phyloP scores from a whole-genome alignment of 37 sponge, comb jelly and placozoan genomes.

The Ephydatia muelleri region DNA sequence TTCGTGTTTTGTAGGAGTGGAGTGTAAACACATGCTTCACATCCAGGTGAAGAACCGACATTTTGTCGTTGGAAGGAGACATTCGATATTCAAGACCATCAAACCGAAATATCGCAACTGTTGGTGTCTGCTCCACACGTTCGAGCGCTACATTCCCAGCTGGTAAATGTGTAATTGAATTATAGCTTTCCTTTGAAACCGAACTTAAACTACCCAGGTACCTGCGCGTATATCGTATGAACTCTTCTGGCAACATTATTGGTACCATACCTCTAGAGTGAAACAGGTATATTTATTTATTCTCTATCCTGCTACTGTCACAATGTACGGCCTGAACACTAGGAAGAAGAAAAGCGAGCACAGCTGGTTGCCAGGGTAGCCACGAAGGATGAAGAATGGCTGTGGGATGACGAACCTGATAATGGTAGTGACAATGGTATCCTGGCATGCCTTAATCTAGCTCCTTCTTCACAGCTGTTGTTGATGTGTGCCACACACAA shows the following conservation, averaged over 20 bases:
- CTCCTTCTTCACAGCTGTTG: background rate
- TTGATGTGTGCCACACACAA: background rate
- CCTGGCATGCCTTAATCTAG: background rate
- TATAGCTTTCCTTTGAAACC: background rate
- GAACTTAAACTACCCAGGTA: conserved; percentile 9
- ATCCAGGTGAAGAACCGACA: conserved; percentile 14
- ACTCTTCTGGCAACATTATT: conserved; percentile 70
- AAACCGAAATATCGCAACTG: conserved; percentile 58
- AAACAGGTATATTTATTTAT: conserved; percentile 47
- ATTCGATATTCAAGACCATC: conserved; percentile 56
- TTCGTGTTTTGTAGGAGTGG: background rate
- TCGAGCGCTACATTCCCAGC: conserved; percentile 50
- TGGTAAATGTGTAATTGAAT: conserved; percentile 5
- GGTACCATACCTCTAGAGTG: conserved; percentile 43
- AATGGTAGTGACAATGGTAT: background rate
- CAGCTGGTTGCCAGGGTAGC: conserved; percentile 66
- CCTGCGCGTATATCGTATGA: conserved; percentile 71
- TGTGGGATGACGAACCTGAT: conserved; percentile 67
- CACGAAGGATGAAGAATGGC: conserved; percentile 20
- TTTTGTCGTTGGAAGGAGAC: conserved; percentile 43
- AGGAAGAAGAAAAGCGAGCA: conserved; percentile 65
- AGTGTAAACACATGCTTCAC: background rate
- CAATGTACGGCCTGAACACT: background rate
- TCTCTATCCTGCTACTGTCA: background rate
- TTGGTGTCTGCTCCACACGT: conserved; percentile 54